Percentiles rank a stretch among this genome's conserved stretches.
Conservation (phyloP, 2,113 vertebrate genomes). For the Dipodomys stephensi region DNA sequence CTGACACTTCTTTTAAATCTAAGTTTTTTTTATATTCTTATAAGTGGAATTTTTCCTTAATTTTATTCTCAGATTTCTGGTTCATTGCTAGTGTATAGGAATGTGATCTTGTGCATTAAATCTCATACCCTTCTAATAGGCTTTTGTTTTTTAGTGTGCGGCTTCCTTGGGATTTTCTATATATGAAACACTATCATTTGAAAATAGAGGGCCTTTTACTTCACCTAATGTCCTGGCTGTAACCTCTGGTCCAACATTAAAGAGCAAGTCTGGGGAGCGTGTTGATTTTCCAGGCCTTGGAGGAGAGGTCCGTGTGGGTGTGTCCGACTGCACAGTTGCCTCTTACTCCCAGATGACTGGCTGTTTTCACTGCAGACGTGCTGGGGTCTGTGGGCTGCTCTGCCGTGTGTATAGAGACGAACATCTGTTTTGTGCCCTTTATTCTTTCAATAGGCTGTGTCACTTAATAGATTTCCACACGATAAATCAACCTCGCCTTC, state of each 20-base stretch:
- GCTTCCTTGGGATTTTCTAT: neutral
- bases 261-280: too few species aligned
- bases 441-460: neutral
- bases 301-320: too few species aligned
- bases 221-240: too few species aligned
- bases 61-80: neutral
- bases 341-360: neutral
- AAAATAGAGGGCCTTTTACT: neutral
- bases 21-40: neutral
- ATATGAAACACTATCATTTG: neutral
- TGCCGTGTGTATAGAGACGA: neutral
- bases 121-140: neutral
- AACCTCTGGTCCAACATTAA: accelerated
- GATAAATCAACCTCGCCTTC: neutral
- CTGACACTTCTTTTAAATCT: neutral
- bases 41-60: neutral
- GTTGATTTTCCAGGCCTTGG: too few species aligned
- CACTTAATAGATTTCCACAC: neutral
- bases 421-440: neutral
- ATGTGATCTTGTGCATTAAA: too few species aligned
- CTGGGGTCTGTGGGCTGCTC: neutral
- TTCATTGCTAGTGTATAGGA: neutral
- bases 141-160: neutral
- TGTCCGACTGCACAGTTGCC: too few species aligned
- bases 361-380: neutral